Evolutionary conservation across 1,140 invertebrate species (phyloP), one percentile per base, ranked within the genome.

Genomic region (Proales similis): DNA sequence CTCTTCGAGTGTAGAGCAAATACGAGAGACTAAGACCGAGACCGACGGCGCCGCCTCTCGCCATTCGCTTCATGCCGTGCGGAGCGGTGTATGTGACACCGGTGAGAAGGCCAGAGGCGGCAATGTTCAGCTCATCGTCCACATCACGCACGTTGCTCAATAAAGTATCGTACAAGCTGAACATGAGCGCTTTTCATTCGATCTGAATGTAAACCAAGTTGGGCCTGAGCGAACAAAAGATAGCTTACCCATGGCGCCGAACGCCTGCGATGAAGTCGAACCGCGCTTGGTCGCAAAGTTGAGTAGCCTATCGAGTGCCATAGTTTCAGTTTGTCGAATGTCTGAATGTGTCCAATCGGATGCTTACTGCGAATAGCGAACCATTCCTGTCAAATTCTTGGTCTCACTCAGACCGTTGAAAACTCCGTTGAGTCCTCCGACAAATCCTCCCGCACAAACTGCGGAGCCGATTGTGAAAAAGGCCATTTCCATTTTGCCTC

Each of bases 401-500:
- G 51, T 57, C 32, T 57, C 51, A 19, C n/a, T 39, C 14, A 57
- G 20, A 9, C 51, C 51, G 20, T 36, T 42, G 0, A 57, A 39
- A 14, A 42, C 11, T 17, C 51, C 51, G 45, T 39, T 57, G 1
- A 57, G 17, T 29, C 51, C 51, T 14, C 51, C 51, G 12, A 57
- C n/a, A 17, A 57, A 57, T 14, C 51, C 51, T 29, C 51, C 51
- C 14, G 36, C 36, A 57, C 51, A 57, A 1, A 57, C 51, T 29
- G 51, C 39, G 11, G 51, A 39, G 2, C 51, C 51, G 7, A 57
- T 57, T 42, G 51, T 57, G 17, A 57, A 57, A 57, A 57, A 57
- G 3, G 51, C 51, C 51, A 57, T 57, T 57, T 57, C 51, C 51
- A 57, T 57, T 57, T 57, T 57, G 17, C 51, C 51, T 42, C 51